A percentile compares a stretch with the other conserved stretches of the same genome.
Evolutionary conservation across 1,140 invertebrate genomes (phyloP).

Genomic region (Pseudomyrmex dendroicus): DNA sequence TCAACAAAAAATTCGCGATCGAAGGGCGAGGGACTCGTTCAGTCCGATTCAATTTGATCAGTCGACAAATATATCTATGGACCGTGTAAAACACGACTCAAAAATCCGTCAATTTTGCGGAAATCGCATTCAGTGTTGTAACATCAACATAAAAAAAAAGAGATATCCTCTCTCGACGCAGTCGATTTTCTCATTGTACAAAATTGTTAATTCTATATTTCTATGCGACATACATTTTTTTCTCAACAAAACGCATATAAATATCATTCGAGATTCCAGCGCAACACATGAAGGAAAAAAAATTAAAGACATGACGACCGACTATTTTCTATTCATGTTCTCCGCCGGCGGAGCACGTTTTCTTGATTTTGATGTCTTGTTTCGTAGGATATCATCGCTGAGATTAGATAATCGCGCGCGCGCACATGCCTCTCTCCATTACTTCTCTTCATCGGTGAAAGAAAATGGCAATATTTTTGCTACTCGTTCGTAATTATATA

Average conservation of each 20-base stretch:
- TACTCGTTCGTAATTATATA: constrained; percentile 73
- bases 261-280: constrained; percentile 16
- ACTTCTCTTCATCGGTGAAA: constrained; percentile 45
- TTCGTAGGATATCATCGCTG: neutral
- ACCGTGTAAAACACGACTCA: constrained; percentile 1
- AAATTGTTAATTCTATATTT: constrained; percentile 15
- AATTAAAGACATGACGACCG: constrained; percentile 3
- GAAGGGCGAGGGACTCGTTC: constrained; percentile 22
- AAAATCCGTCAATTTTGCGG: constrained; percentile 8
- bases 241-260: neutral
- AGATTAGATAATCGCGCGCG: constrained; percentile 24
- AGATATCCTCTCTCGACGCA: neutral
- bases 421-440: neutral
- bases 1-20: constrained; percentile 11
- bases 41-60: constrained; percentile 20
- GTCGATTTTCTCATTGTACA: constrained; percentile 12
- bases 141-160: constrained; percentile 2
- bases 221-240: too few relatives aligned
- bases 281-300: neutral
- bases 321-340: constrained; percentile 13
- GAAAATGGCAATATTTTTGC: constrained; percentile 75
- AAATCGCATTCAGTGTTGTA: constrained; percentile 13
- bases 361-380: constrained; percentile 20
- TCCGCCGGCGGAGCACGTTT: constrained; percentile 49
- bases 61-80: neutral